These are phyloP conservation scores for Siderastrea siderea DNA, from an alignment of 92 coral and sea anemone species.

Conservation along the genomic window DNA sequence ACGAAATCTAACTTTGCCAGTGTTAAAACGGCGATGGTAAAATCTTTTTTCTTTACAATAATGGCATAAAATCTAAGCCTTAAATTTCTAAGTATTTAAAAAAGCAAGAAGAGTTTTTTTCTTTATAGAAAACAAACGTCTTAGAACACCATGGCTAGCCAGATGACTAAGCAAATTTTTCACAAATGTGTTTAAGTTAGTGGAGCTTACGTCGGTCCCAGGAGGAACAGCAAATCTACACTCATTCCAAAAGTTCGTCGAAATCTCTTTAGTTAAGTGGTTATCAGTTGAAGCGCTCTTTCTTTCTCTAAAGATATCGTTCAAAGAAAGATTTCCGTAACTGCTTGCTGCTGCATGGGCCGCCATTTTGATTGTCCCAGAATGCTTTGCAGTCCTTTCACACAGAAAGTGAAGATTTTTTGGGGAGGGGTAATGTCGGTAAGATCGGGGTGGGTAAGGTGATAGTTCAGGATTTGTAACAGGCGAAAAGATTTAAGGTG, in stretches of 20 bases:
- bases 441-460: background rate
- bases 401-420: background rate
- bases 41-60: too few relatives aligned
- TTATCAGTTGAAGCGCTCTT: conserved; percentile 47
- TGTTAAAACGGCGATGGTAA: too few relatives aligned
- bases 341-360: conserved; percentile 76
- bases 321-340: conserved; percentile 77
- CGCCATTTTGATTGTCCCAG: conserved; percentile 78
- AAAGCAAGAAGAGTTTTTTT: background rate
- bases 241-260: conserved; percentile 70
- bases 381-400: background rate
- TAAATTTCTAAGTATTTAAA: background rate
- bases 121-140: background rate
- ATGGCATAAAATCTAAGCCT: too few relatives aligned
- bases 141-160: background rate
- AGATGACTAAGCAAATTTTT: conserved; percentile 72
- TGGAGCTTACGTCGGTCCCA: conserved; percentile 84
- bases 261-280: conserved; percentile 65
- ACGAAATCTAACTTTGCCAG: background rate
- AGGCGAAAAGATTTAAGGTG: too few relatives aligned
- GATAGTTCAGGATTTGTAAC: too few relatives aligned
- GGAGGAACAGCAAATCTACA: conserved; percentile 93
- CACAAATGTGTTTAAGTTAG: background rate
- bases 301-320: conserved; percentile 81
- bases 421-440: background rate